Evolutionary conservation across 2,113 vertebrate species (phyloP).

Genomic region (Helogale parvula): DNA sequence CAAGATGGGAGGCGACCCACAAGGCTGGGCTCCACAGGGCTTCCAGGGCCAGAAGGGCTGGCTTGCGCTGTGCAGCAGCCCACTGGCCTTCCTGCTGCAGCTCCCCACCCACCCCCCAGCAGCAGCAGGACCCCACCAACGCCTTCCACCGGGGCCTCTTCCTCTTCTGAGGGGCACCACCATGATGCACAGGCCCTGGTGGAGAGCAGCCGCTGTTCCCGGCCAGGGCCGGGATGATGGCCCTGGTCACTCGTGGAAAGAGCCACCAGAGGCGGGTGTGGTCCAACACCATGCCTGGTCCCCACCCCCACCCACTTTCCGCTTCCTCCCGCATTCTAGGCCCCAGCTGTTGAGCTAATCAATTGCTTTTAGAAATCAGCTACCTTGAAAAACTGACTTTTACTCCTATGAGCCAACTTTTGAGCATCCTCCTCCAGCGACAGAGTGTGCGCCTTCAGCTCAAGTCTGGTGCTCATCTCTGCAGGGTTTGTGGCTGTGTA

Average conservation of each 20-base stretch:
- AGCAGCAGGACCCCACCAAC: slow-evolving; percentile 85
- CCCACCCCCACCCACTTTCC: too few relatives aligned
- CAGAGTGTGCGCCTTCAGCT: slow-evolving; percentile 68
- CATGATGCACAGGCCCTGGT: slow-evolving; percentile 86
- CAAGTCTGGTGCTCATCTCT: slow-evolving; percentile 86
- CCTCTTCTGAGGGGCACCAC: slow-evolving; percentile 90
- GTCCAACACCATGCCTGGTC: background rate
- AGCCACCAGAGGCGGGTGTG: too few relatives aligned
- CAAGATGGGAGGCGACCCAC: slow-evolving; percentile 90
- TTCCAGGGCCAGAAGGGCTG: slow-evolving; percentile 82
- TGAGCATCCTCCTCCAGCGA: slow-evolving; percentile 67
- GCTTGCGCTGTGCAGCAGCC: too few relatives aligned
- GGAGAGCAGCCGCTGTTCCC: slow-evolving; percentile 62
- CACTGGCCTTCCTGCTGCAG: slow-evolving; percentile 90
- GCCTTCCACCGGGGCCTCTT: slow-evolving; percentile 93
- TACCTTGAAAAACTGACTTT: slow-evolving; percentile 90
- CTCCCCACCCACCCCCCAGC: slow-evolving; percentile 86
- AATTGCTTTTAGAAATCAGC: slow-evolving; percentile 91
- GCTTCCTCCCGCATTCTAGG: too few relatives aligned
- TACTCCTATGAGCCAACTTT: slow-evolving; percentile 90
- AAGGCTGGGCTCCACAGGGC: slow-evolving; percentile 40
- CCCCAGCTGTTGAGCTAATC: background rate
- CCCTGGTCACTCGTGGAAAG: too few relatives aligned
- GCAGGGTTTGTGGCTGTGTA: slow-evolving; percentile 91
- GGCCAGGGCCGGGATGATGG: too few relatives aligned